Evolutionary conservation across 2,113 vertebrate species (phyloP).

Genomic region (Thamnophis sirtalis): DNA sequence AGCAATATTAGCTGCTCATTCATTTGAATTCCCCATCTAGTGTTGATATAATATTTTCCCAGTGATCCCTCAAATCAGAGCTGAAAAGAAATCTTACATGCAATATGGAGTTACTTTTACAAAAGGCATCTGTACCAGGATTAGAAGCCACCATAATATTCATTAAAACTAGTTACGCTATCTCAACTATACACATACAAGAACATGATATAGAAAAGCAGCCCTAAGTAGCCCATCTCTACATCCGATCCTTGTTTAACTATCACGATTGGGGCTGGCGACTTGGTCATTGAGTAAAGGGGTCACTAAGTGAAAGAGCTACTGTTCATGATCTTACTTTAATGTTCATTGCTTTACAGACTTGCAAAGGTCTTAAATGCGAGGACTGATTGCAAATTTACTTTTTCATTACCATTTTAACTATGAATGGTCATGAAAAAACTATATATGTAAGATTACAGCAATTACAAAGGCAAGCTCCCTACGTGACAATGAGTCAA

Average conservation of each 20-base stretch:
- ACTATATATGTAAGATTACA: no score
- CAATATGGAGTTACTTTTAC: neutral
- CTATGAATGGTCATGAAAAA: neutral
- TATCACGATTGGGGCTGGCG: neutral
- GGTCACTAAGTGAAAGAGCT: neutral
- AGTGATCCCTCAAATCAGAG: constrained; percentile 6
- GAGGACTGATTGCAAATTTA: neutral
- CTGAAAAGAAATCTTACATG: neutral
- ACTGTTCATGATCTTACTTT: neutral
- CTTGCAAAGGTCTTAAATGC: neutral
- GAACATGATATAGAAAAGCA: neutral
- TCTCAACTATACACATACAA: neutral
- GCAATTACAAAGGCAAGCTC: no score
- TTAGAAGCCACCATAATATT: neutral
- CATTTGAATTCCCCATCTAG: neutral
- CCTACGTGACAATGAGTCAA: no score
- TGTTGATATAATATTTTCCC: neutral
- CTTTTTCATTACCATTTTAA: neutral
- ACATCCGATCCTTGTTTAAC: neutral
- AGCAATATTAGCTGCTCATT: neutral
- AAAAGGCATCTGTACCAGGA: neutral
- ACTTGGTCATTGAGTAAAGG: neutral
- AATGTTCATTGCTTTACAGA: neutral
- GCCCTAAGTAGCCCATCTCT: neutral
- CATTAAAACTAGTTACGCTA: neutral